Evolutionary conservation across 2,113 vertebrate genomes (phyloP).

Genomic region (Hypomesus transpacificus): DNA sequence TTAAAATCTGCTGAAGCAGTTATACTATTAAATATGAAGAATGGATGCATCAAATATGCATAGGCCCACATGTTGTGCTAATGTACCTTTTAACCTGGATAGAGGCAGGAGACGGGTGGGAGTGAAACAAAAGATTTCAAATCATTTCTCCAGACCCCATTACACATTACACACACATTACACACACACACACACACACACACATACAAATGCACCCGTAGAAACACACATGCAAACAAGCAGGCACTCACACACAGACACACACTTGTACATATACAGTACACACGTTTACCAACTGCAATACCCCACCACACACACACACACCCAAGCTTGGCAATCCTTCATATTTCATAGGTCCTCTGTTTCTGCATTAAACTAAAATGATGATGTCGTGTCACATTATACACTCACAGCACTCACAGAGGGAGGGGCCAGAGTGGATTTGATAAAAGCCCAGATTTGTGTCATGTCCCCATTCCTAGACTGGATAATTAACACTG

Average conservation of each 20-base stretch:
- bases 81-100: conserved; percentile 51
- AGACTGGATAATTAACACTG: conserved; percentile 67
- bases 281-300: not conserved
- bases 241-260: conserved; percentile 7
- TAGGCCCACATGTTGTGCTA: conserved; percentile 45
- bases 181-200: conserved; percentile 8
- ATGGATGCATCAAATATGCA: conserved; percentile 60
- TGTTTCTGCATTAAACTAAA: conserved; percentile 65
- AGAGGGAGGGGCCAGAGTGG: conserved; percentile 28
- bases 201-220: conserved; percentile 1
- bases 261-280: conserved; percentile 10
- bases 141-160: not conserved
- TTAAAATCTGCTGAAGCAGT: conserved; percentile 50
- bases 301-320: conserved; percentile 8
- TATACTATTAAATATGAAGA: conserved; percentile 54
- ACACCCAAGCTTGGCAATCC: conserved; percentile 16
- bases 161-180: conserved; percentile 14
- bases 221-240: not conserved
- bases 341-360: conserved; percentile 68
- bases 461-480: conserved; percentile 63
- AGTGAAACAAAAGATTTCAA: conserved; percentile 13
- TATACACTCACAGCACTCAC: conserved; percentile 54
- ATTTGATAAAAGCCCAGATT: conserved; percentile 69
- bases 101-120: not conserved
- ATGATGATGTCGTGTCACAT: conserved; percentile 68